Evolutionary conservation across 1,140 invertebrate species (phyloP).

Genomic region (Panulirus ornatus): DNA sequence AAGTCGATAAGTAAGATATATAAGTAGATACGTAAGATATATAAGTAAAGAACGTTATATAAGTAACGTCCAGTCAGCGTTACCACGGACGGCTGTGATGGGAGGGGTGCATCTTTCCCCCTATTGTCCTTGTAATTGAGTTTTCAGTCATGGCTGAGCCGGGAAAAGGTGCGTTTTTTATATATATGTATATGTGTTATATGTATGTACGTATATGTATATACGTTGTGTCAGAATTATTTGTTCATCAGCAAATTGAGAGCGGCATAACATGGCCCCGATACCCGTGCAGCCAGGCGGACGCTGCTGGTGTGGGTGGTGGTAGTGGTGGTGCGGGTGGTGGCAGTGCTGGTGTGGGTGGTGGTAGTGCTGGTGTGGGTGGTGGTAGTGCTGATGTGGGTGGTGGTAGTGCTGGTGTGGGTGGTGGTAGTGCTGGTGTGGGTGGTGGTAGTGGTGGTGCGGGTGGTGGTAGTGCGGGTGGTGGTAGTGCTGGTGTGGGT

Average conservation of each 20-base stretch:
- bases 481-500: neutral
- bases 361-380: neutral
- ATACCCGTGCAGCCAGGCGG: neutral
- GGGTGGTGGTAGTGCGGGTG: neutral
- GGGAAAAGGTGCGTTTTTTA: neutral
- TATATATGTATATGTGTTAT: too few species aligned
- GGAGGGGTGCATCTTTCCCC: too few species aligned
- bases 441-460: too few species aligned
- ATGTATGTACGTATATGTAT: too few species aligned
- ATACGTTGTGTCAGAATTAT: neutral
- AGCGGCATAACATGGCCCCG: neutral
- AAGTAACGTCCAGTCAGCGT: too few species aligned
- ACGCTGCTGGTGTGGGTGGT: neutral
- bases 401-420: neutral
- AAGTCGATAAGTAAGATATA: too few species aligned
- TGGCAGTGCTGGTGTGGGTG: too few species aligned
- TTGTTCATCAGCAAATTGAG: constrained; percentile 23
- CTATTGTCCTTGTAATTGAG: neutral
- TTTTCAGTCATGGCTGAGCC: neutral
- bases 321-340: neutral
- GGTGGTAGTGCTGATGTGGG: neutral
- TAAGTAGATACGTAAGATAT: too few species aligned
- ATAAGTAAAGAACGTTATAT: too few species aligned
- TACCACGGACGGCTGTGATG: too few species aligned
- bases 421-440: too few species aligned